Evolutionary conservation across 2,113 vertebrate species (phyloP).

Genomic region (Vulpes lagopus): DNA sequence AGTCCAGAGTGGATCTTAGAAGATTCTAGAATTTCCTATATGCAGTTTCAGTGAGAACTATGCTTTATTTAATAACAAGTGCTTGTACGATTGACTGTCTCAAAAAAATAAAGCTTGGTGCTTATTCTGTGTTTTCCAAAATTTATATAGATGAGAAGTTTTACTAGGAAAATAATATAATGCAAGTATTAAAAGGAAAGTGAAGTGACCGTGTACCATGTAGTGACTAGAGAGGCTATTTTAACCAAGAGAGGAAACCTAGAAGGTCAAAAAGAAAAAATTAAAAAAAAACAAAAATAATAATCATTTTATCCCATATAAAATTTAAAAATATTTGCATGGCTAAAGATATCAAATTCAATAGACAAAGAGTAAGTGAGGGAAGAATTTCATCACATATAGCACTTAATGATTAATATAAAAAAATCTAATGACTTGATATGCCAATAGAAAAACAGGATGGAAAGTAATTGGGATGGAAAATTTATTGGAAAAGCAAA

Average conservation of each 20-base stretch:
- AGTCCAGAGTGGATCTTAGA: not conserved
- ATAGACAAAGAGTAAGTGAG: not conserved
- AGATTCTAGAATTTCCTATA: not conserved
- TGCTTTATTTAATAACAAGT: not conserved
- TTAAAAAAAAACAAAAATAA: not conserved
- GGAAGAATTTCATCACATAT: not conserved
- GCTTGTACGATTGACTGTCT: not conserved
- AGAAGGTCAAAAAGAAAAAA: not conserved
- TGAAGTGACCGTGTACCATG: not conserved
- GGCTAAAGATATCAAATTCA: not conserved
- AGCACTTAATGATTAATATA: not conserved
- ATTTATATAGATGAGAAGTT: not conserved
- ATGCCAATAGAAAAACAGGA: not conserved
- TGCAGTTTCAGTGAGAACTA: not conserved
- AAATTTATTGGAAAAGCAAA: not conserved
- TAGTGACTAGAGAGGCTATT: not conserved
- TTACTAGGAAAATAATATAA: not conserved
- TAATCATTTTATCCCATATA: not conserved
- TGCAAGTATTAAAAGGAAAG: not conserved
- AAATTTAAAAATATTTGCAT: not conserved
- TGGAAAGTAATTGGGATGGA: not conserved
- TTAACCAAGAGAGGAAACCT: not conserved
- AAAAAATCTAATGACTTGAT: not conserved
- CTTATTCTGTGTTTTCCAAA: not conserved
- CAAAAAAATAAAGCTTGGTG: not conserved